A percentile compares a stretch with the other conserved stretches of the same genome.
These are phyloP conservation scores for Lochmaea capreae DNA, from an alignment of 2,888 invertebrate genomes.

Conservation along the genomic window DNA sequence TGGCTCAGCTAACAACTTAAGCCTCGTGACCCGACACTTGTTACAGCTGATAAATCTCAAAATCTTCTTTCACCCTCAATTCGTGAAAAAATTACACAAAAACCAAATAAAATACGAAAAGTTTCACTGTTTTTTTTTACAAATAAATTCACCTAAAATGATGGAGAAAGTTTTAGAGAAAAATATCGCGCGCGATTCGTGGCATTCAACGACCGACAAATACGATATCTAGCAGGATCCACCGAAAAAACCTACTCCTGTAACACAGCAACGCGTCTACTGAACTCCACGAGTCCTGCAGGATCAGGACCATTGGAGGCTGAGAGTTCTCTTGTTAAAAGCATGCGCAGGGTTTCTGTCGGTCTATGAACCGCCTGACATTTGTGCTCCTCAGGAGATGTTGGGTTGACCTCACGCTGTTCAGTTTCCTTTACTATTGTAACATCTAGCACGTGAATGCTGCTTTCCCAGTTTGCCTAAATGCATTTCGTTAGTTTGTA, in stretches of 20 bases:
- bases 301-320: slow-evolving; percentile 58
- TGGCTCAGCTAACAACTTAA: neutral
- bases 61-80: slow-evolving; percentile 1
- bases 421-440: slow-evolving; percentile 17
- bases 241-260: slow-evolving; percentile 41
- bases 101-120: neutral
- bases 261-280: slow-evolving; percentile 53
- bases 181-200: slow-evolving; percentile 38
- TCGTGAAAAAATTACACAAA: slow-evolving; percentile 2
- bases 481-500: neutral
- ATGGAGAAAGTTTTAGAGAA: slow-evolving; percentile 14
- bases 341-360: slow-evolving; percentile 54
- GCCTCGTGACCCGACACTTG: neutral
- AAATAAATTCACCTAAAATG: slow-evolving; percentile 10
- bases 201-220: slow-evolving; percentile 24
- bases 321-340: slow-evolving; percentile 44
- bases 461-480: neutral
- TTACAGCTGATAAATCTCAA: neutral
- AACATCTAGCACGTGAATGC: neutral
- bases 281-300: slow-evolving; percentile 52
- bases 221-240: slow-evolving; percentile 29
- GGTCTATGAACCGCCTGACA: slow-evolving; percentile 59
- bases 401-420: slow-evolving; percentile 46
- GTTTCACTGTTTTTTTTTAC: slow-evolving; percentile 16
- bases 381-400: slow-evolving; percentile 56